Percentiles rank a stretch among this genome's conserved stretches.
Conservation (phyloP, 2,888 invertebrate genomes). For the Lasius platythorax region DNA sequence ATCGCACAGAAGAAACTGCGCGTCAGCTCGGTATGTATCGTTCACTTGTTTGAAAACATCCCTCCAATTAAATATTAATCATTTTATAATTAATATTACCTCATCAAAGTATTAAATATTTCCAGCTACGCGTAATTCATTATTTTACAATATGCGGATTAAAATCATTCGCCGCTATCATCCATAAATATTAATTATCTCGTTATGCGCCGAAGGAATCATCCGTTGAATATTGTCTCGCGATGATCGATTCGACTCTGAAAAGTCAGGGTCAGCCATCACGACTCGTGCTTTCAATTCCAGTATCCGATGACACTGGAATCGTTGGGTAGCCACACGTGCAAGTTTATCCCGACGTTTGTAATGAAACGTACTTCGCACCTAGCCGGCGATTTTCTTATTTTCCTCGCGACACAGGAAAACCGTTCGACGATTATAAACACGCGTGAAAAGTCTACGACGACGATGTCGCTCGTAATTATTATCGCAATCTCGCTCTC, state of each 20-base stretch:
- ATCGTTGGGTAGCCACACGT: conserved; percentile 34
- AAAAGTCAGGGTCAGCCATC: conserved; percentile 45
- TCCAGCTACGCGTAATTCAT: neutral
- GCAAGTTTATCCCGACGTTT: neutral
- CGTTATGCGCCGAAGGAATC: neutral
- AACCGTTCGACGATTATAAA: conserved; percentile 11
- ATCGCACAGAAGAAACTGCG: neutral
- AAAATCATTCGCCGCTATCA: neutral
- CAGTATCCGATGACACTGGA: neutral
- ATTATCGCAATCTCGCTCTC: neutral
- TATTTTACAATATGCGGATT: neutral
- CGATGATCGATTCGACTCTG: conserved; percentile 31
- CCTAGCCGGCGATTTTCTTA: neutral
- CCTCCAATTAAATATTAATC: neutral
- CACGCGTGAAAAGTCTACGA: conserved; percentile 18
- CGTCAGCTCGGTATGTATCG: neutral
- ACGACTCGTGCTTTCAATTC: conserved; percentile 22
- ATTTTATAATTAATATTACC: neutral
- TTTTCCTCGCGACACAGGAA: neutral
- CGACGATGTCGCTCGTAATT: neutral
- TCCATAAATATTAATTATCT: neutral
- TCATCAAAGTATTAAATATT: neutral
- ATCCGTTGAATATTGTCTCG: conserved; percentile 18
- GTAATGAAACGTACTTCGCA: conserved; percentile 8
- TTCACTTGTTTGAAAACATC: neutral